Percentiles rank a stretch among this genome's conserved stretches.
Evolutionary conservation across 2,113 vertebrate species (phyloP).

Genomic region (Trichomycterus rosablanca): DNA sequence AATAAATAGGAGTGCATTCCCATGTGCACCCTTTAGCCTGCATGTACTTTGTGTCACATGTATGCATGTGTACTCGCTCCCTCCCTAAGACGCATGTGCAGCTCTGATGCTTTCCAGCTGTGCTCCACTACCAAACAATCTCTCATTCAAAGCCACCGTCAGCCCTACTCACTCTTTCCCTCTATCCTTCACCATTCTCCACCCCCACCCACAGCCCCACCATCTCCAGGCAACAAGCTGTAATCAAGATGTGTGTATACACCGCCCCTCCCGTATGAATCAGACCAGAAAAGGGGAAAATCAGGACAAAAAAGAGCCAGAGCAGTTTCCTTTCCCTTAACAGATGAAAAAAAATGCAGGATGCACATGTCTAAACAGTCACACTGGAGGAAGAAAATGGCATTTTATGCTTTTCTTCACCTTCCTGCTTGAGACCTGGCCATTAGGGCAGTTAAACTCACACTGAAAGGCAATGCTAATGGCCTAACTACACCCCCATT

Average conservation of each 20-base stretch:
- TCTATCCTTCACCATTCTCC: conserved; percentile 21
- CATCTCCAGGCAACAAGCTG: conserved; percentile 63
- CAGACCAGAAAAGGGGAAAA: conserved; percentile 30
- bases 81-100: conserved; percentile 39
- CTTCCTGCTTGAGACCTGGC: conserved; percentile 10
- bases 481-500: background rate
- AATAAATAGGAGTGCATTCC: conserved; percentile 45
- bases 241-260: conserved; percentile 68
- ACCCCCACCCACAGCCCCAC: conserved; percentile 20
- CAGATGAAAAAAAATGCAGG: conserved; percentile 34
- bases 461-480: too few relatives aligned
- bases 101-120: conserved; percentile 74
- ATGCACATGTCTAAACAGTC: conserved; percentile 42
- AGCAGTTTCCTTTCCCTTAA: conserved; percentile 53
- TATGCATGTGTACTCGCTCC: conserved; percentile 12
- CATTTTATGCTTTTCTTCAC: conserved; percentile 2
- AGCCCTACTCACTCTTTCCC: conserved; percentile 29
- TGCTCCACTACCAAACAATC: conserved; percentile 69
- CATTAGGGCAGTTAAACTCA: background rate
- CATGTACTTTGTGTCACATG: conserved; percentile 1
- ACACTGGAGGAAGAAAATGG: too few relatives aligned
- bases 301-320: conserved; percentile 42
- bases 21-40: conserved; percentile 21
- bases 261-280: conserved; percentile 64
- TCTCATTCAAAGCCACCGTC: conserved; percentile 68